Base-by-base conservation (phyloP, 2,888 invertebrate genomes). In the Julus scanicus region DNA sequence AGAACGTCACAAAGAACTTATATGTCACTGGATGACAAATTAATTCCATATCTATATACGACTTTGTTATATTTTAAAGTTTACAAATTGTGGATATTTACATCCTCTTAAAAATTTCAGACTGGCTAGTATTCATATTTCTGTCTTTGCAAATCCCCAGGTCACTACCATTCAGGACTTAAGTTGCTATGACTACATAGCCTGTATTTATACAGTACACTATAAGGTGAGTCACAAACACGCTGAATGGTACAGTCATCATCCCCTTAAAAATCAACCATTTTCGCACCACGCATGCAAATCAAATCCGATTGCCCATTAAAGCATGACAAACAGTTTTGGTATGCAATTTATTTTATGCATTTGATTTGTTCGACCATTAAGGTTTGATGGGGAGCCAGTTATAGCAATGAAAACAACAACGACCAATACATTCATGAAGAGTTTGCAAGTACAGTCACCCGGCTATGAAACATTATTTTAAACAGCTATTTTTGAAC, bases 281-380 rank as follows among this genome's bases (percentile, higher is more conserved):
- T 80, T 80, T 80, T 80, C 80, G 29, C 80, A 80, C 80, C 37
- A 20, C 20, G 80, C 80, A 13, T 80, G 37, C 37, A 80, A 80
- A 80, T 80, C 29, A 20, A 80, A 37, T 37, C 80, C 29, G 11
- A 80, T 37, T 37, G 80, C 29, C 80, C 80, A 80, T 80, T 80
- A 80, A 71, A 80, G 80, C 37, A 37, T 80, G 80, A 80, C 80
- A 80, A 80, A 80, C 80, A 80, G 80, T 80, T 80, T 80, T 80
- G 80, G 80, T 80, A 80, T 80, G 80, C 80, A 80, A 80, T 80
- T 80, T 29, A 9, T 37, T 80, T 37, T 2, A 80, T 80, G 80
- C 20, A 80, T 80, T 80, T 80, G 29, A 80, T 80, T 80, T 80
- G 80, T 80, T 37, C 80, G 37, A 29, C 1, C 80, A 80, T 80